Base-by-base conservation (phyloP, 2,888 invertebrate species). In the Orchestes rusci region DNA sequence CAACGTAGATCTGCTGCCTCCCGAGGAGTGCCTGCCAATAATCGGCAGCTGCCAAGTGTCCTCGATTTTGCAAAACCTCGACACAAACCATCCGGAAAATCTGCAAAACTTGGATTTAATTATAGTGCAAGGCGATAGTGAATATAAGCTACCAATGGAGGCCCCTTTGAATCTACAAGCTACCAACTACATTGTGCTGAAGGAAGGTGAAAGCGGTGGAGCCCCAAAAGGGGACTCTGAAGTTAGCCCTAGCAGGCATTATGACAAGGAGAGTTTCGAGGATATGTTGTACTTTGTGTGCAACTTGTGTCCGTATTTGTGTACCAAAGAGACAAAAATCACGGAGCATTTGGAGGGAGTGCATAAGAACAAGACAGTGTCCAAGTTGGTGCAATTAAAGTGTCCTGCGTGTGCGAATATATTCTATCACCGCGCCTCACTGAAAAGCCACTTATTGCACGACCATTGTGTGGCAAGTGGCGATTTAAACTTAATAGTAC, bases 361-460 rank as follows among this genome's bases (percentile, higher is more conserved):
- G 3, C 69, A 76, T 8, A 73, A 71, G 57, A 73, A 66, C 38
- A 76, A 76, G 58, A 73, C 73, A 17, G 64, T 73, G 1, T 70
- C 71, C 16, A 50, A 49, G 56, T 69, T 74, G 53, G 68, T 72
- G 41, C 73, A 75, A 48, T 70, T 80, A 4, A 71, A 71, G 51
- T 84, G 84, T 56, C 82, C 82, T 10, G 83, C 81, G 5, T 84
- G 83, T 59, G 63, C 72, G 1, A 80, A 81, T 59, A 65, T 76
- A 2, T 83, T 83, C 58, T 78, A 76, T 56, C 74, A 75, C 7
- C 39, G 43, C 55, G 73, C 78, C 56, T 77, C 79, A 1, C 63
- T 84, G 1, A 69, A 78, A 53, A 72, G 74, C 3, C 84, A 84
- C 61, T 67, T 84, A 3, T 71, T 77, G 16, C 75, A 77, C 56